Percentiles rank a stretch among this genome's conserved stretches.
phyloP scores from a whole-genome alignment of 2,113 vertebrate species.

The Shinisaurus crocodilurus region DNA sequence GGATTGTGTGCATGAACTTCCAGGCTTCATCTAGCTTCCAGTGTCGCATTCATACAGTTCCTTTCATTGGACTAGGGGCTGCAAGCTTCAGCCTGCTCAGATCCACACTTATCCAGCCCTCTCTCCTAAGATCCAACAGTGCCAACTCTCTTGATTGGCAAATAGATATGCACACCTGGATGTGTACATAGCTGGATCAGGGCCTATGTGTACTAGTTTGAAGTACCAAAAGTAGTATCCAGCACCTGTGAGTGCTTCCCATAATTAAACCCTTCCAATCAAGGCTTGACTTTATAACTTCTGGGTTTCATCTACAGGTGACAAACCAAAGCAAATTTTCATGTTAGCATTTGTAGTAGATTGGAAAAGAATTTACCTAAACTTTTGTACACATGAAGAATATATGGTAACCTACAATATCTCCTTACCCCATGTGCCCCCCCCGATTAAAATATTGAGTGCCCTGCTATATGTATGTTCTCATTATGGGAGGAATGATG shows the following conservation, averaged over 20 bases:
- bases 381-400: neutral
- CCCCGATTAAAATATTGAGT: neutral
- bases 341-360: slow-evolving; percentile 11
- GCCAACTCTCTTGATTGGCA: neutral
- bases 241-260: neutral
- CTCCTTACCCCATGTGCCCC: neutral
- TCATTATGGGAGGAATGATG: neutral
- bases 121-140: neutral
- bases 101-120: neutral
- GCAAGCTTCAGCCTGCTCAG: neutral
- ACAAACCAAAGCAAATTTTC: neutral
- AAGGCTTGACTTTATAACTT: neutral
- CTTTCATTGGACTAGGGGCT: neutral
- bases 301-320: accelerated
- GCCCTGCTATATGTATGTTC: neutral
- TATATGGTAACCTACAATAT: neutral
- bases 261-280: neutral
- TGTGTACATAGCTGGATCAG: neutral
- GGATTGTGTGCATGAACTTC: neutral
- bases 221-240: neutral
- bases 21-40: neutral
- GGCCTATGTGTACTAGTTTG: neutral
- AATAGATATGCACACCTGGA: neutral
- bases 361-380: neutral
- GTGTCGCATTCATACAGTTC: neutral